phyloP scores from a whole-genome alignment of 2,113 vertebrate genomes.

The Protomyctophum bolini region DNA sequence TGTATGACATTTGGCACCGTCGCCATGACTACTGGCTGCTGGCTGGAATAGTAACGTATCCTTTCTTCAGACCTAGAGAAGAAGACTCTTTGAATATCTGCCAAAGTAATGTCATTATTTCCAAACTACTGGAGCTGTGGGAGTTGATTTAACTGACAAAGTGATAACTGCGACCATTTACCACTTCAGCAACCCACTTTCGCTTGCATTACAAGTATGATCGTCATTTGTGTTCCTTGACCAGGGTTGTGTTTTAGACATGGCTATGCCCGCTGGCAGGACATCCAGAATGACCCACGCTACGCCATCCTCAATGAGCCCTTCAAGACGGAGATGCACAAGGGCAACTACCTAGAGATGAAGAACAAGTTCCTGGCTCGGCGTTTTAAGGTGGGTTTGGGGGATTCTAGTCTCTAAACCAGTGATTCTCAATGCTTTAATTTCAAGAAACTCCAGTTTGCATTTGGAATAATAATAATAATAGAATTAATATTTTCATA shows the following conservation, averaged over 20 bases:
- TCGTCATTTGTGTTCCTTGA: slow-evolving; percentile 56
- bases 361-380: slow-evolving; percentile 98
- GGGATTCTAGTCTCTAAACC: too few relatives aligned
- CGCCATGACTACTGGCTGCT: slow-evolving; percentile 97
- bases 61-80: slow-evolving; percentile 58
- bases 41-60: slow-evolving; percentile 98
- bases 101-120: slow-evolving; percentile 28
- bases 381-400: slow-evolving; percentile 87
- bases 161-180: slow-evolving; percentile 1
- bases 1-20: slow-evolving; percentile 98
- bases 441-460: too few relatives aligned
- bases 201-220: neutral
- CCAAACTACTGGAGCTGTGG: slow-evolving; percentile 11
- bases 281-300: slow-evolving; percentile 95
- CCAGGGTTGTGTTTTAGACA: slow-evolving; percentile 77
- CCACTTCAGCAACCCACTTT: neutral
- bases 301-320: slow-evolving; percentile 95
- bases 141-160: slow-evolving; percentile 35
- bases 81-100: slow-evolving; percentile 18
- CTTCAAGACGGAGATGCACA: slow-evolving; percentile 95
- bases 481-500: too few relatives aligned
- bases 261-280: slow-evolving; percentile 97
- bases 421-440: too few relatives aligned
- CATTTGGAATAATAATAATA: too few relatives aligned
- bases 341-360: slow-evolving; percentile 98